Evolutionary conservation across 2,113 vertebrate species (phyloP).

Genomic region (Clarias batrachus): DNA sequence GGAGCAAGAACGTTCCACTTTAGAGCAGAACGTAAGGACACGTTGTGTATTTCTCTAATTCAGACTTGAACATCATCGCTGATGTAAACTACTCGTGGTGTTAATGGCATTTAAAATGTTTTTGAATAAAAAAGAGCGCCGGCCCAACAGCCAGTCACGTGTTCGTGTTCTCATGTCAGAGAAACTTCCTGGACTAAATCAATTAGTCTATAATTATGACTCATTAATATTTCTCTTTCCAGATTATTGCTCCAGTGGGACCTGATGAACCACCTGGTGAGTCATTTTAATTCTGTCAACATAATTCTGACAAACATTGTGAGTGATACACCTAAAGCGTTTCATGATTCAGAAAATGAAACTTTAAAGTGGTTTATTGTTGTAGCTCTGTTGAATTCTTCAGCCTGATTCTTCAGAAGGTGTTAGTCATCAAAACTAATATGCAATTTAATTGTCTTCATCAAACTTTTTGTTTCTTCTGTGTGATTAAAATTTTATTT

Average conservation of each 20-base stretch:
- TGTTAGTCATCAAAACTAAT: not conserved
- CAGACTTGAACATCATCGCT: not conserved
- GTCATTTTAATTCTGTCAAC: not conserved
- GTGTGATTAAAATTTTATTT: not conserved
- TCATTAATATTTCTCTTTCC: not conserved
- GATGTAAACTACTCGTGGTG: not conserved
- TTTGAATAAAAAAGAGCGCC: not conserved
- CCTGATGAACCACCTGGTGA: constrained; percentile 54
- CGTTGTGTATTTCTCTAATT: not conserved
- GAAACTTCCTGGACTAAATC: not conserved
- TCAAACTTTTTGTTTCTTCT: not conserved
- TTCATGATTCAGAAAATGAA: not conserved
- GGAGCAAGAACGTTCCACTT: not conserved
- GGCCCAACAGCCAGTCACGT: not conserved
- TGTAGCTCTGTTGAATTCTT: not conserved
- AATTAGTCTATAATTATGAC: not conserved
- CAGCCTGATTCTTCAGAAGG: not conserved
- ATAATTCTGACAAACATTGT: too few species aligned
- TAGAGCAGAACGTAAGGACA: not conserved
- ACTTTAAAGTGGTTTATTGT: not conserved
- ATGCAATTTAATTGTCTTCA: not conserved
- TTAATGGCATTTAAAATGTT: not conserved
- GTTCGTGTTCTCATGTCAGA: not conserved
- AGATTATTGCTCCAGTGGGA: constrained; percentile 29
- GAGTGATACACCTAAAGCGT: not conserved